A percentile compares a stretch with the other conserved stretches of the same genome.
Evolutionary conservation across 2,888 invertebrate genomes (phyloP).

Genomic region (Therioaphis trifolii): DNA sequence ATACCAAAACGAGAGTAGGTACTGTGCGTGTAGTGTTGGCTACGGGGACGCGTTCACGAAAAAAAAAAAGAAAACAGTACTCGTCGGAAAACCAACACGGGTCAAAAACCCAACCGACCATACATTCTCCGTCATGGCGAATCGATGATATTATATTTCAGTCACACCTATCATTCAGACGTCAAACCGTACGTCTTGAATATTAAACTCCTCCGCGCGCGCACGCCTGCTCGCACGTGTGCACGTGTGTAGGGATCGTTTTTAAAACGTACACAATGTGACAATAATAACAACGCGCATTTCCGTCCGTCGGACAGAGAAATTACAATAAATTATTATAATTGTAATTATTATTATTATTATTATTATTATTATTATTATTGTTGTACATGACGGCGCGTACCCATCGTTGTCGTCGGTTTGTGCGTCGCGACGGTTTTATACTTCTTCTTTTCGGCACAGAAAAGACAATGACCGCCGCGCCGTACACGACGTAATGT

Average conservation of each 20-base stretch:
- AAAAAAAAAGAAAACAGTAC: conserved; percentile 1
- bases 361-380: no score
- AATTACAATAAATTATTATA: not conserved
- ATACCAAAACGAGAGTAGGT: conserved; percentile 4
- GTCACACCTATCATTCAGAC: conserved; percentile 48
- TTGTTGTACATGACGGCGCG: no score
- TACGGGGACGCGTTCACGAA: conserved; percentile 5
- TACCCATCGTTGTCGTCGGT: no score
- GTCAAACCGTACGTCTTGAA: conserved; percentile 50
- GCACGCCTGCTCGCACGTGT: not conserved
- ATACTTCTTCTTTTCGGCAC: not conserved
- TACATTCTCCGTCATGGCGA: not conserved
- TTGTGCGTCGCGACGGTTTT: not conserved
- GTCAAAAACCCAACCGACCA: conserved; percentile 44
- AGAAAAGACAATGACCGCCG: conserved; percentile 29
- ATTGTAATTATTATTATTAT: no score
- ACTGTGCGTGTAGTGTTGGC: not conserved
- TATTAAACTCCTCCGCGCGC: conserved; percentile 2
- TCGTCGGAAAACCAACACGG: conserved; percentile 24
- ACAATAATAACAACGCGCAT: not conserved
- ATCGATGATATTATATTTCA: conserved; percentile 46
- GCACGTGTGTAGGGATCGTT: not conserved
- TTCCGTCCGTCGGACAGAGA: not conserved
- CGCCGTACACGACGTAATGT: not conserved
- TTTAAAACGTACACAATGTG: not conserved